These are phyloP conservation scores for Chloebia gouldiae DNA, from an alignment of 2,113 vertebrate species.

Conservation along the genomic window DNA sequence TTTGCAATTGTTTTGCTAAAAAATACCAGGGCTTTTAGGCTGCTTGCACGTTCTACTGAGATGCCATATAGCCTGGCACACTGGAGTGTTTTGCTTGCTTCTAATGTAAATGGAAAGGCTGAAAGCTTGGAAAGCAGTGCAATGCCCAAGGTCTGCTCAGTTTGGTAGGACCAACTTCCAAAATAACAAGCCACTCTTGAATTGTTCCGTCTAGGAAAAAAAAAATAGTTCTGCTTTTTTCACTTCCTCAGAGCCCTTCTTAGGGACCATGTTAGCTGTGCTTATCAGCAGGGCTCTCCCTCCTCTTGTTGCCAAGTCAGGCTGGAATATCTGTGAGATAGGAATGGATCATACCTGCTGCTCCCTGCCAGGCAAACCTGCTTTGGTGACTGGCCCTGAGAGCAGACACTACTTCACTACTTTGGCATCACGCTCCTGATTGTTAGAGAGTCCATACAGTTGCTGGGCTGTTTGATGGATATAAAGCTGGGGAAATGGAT, in stretches of 20 bases:
- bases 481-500: neutral
- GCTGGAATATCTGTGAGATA: neutral
- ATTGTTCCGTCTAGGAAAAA: neutral
- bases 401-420: neutral
- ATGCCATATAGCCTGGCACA: neutral
- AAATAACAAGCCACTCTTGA: neutral
- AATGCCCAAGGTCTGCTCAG: neutral
- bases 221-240: neutral
- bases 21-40: neutral
- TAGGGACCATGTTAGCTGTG: rapidly evolving
- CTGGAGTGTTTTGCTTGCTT: neutral
- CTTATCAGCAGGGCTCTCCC: neutral
- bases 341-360: neutral
- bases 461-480: neutral
- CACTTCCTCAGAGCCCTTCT: neutral
- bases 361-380: neutral
- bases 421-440: neutral
- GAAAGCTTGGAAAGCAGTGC: neutral
- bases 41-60: neutral
- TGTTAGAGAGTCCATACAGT: neutral
- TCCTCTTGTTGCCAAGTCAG: neutral
- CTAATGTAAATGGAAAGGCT: neutral
- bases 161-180: neutral
- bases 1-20: neutral
- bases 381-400: neutral